Percentiles rank a stretch among this genome's conserved stretches.
These are phyloP conservation scores for Epinotia demarniana DNA, from an alignment of 2,888 invertebrate species.

Conservation along the genomic window DNA sequence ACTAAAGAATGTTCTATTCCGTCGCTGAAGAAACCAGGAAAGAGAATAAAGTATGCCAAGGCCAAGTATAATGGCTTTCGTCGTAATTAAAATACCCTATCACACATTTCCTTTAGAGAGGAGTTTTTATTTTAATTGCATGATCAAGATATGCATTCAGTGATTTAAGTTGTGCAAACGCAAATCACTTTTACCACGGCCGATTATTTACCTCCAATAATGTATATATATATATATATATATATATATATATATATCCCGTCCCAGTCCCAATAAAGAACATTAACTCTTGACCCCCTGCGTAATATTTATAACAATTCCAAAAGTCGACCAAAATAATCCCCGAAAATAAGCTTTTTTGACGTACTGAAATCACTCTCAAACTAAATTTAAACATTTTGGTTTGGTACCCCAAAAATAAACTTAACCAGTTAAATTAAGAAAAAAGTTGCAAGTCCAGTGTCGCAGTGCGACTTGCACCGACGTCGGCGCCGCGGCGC, in stretches of 20 bases:
- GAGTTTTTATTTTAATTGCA: neutral
- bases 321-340: neutral
- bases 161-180: neutral
- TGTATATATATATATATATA: too few species aligned
- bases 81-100: neutral
- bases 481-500: constrained; percentile 64
- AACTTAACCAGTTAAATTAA: constrained; percentile 46
- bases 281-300: neutral
- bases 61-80: neutral
- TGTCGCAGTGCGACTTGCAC: constrained; percentile 78
- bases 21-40: neutral
- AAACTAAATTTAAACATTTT: neutral
- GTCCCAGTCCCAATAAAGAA: neutral
- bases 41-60: neutral
- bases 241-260: too few species aligned
- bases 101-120: neutral
- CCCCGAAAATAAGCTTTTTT: neutral
- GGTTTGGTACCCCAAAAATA: neutral
- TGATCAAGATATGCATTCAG: neutral
- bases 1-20: neutral
- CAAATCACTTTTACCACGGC: neutral
- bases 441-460: constrained; percentile 46
- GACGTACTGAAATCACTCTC: neutral
- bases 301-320: neutral
- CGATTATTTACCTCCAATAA: neutral